Evolutionary conservation across 2,797 vertebrate species (phyloP).

Genomic region (Lutjanus argentimaculatus): DNA sequence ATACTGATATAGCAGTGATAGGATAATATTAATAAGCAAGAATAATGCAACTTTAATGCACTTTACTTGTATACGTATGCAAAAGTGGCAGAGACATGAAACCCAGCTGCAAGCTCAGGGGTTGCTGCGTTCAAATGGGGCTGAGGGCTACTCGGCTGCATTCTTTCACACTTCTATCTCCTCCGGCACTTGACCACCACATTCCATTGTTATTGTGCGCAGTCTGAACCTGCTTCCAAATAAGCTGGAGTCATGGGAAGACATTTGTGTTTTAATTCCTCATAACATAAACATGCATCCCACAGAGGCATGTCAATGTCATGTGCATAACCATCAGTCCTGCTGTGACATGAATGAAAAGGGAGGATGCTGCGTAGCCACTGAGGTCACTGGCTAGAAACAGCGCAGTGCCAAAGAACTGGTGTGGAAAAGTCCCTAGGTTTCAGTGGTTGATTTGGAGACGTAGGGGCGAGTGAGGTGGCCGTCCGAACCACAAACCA

Average conservation of each 20-base stretch:
- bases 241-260: slow-evolving; percentile 50
- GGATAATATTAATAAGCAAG: too few relatives aligned
- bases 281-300: slow-evolving; percentile 45
- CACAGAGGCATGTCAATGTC: slow-evolving; percentile 8
- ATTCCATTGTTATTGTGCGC: slow-evolving; percentile 60
- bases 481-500: slow-evolving; percentile 76
- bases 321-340: background rate
- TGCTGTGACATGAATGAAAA: slow-evolving; percentile 36
- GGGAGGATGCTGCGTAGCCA: slow-evolving; percentile 15
- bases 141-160: slow-evolving; percentile 25
- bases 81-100: slow-evolving; percentile 7
- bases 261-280: slow-evolving; percentile 29
- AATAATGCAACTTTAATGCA: background rate
- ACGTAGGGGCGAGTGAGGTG: slow-evolving; percentile 77
- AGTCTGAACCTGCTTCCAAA: slow-evolving; percentile 70
- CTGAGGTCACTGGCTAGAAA: slow-evolving; percentile 46
- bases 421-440: slow-evolving; percentile 90
- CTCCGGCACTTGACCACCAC: slow-evolving; percentile 62
- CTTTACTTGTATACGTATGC: background rate
- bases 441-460: slow-evolving; percentile 79
- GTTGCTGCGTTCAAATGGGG: slow-evolving; percentile 12
- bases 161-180: slow-evolving; percentile 55
- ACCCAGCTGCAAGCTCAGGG: background rate
- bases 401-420: slow-evolving; percentile 29
- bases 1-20: too few relatives aligned